A percentile compares a stretch with the other conserved stretches of the same genome.
Conservation (phyloP, 2,797 vertebrate genomes). For the Falco naumanni region DNA sequence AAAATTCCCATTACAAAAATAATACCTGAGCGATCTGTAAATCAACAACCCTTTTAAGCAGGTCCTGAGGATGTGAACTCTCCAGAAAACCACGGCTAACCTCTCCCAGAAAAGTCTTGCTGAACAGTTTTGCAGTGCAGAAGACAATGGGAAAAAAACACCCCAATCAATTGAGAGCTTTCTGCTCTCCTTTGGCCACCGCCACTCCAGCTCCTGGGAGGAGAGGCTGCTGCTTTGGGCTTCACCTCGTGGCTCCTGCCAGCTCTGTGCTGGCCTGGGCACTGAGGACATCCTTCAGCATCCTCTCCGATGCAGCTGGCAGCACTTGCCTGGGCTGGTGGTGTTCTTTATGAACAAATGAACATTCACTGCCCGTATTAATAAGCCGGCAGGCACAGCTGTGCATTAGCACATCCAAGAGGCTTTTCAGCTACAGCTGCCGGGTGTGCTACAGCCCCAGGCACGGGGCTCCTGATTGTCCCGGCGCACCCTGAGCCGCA, state of each 20-base stretch:
- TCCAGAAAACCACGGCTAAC: neutral
- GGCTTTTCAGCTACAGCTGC: neutral
- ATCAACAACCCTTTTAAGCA: neutral
- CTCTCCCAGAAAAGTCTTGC: neutral
- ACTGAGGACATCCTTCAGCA: neutral
- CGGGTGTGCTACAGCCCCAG: neutral
- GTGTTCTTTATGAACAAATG: neutral
- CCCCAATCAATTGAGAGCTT: neutral
- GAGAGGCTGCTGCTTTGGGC: neutral
- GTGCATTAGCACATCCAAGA: neutral
- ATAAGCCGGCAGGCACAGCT: neutral
- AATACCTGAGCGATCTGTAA: neutral
- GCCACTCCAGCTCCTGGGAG: neutral
- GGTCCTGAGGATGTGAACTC: neutral
- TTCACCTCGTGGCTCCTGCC: accelerated
- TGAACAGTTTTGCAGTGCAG: neutral
- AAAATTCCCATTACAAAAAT: neutral
- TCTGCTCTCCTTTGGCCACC: neutral
- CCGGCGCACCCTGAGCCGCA: accelerated
- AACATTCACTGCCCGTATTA: neutral
- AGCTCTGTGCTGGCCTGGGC: accelerated
- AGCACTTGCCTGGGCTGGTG: accelerated
- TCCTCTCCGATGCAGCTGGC: neutral
- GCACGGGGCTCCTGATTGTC: neutral
- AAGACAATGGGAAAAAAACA: neutral